A percentile compares a stretch with the other conserved stretches of the same genome.
phyloP scores from a whole-genome alignment of 2,113 vertebrate species.

The Pimephales promelas region DNA sequence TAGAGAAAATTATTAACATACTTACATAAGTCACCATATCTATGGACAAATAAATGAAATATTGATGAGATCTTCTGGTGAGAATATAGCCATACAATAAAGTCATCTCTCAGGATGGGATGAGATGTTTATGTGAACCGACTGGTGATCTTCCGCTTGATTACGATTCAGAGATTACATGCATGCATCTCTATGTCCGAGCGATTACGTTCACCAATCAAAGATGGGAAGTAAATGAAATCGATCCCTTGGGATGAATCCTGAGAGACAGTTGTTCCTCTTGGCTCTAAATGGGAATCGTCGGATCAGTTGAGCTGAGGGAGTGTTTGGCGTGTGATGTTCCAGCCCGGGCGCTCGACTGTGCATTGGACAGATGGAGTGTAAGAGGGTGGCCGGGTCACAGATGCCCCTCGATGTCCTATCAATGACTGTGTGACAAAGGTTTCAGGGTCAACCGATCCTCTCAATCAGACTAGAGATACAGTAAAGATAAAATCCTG shows the following conservation, averaged over 20 bases:
- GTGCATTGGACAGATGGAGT: constrained; percentile 61
- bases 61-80: constrained; percentile 25
- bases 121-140: not conserved
- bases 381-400: constrained; percentile 56
- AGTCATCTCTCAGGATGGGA: not conserved
- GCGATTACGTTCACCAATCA: constrained; percentile 36
- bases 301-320: constrained; percentile 67
- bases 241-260: constrained; percentile 29
- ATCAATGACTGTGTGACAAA: not conserved
- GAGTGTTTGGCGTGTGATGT: constrained; percentile 64
- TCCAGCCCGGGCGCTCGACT: constrained; percentile 54
- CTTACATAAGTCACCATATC: constrained; percentile 28
- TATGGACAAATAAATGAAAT: not conserved
- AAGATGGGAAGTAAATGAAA: constrained; percentile 24
- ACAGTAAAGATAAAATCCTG: not conserved
- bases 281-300: constrained; percentile 13
- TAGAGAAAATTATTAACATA: not conserved
- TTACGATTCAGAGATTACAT: constrained; percentile 22
- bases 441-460: not conserved
- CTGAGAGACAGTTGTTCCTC: constrained; percentile 23
- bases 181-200: not conserved
- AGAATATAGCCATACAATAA: not conserved
- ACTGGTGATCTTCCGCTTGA: constrained; percentile 30
- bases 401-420: constrained; percentile 39
- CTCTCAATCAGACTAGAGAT: not conserved